Conservation (phyloP, 1,140 invertebrate genomes). For the Catajapyx aquilonaris region DNA sequence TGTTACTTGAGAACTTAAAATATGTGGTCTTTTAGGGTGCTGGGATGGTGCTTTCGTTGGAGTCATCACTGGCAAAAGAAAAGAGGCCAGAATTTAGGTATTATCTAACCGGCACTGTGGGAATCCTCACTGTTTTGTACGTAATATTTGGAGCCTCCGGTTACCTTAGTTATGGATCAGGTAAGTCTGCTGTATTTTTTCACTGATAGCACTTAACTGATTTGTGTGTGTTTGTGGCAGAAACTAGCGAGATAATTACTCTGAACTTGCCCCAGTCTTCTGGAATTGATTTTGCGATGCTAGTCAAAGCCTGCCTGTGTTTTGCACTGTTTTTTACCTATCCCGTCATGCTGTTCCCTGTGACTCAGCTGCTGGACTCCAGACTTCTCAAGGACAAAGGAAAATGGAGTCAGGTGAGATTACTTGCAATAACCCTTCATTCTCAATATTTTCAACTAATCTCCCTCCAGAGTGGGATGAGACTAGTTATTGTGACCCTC, state of each 20-base stretch:
- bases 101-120: conserved; percentile 21
- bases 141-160: conserved; percentile 25
- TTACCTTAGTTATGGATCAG: conserved; percentile 20
- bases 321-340: conserved; percentile 26
- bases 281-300: conserved; percentile 21
- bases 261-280: conserved; percentile 23
- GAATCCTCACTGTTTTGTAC: conserved; percentile 22
- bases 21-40: conserved; percentile 21
- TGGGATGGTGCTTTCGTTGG: conserved; percentile 25
- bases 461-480: conserved; percentile 19
- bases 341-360: conserved; percentile 27
- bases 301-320: conserved; percentile 25
- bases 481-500: conserved; percentile 18
- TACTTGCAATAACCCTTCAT: no score
- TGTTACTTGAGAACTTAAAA: not conserved
- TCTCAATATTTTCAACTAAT: not conserved
- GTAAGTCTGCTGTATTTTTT: no score
- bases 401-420: no score
- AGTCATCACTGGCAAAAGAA: conserved; percentile 20
- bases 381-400: conserved; percentile 16
- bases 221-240: conserved; percentile 16
- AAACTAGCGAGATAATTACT: conserved; percentile 26
- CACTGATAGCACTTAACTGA: conserved; percentile 15
- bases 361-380: conserved; percentile 21
- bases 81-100: conserved; percentile 20